phyloP scores from a whole-genome alignment of 2,797 vertebrate species.

The Diglossa cyanea region DNA sequence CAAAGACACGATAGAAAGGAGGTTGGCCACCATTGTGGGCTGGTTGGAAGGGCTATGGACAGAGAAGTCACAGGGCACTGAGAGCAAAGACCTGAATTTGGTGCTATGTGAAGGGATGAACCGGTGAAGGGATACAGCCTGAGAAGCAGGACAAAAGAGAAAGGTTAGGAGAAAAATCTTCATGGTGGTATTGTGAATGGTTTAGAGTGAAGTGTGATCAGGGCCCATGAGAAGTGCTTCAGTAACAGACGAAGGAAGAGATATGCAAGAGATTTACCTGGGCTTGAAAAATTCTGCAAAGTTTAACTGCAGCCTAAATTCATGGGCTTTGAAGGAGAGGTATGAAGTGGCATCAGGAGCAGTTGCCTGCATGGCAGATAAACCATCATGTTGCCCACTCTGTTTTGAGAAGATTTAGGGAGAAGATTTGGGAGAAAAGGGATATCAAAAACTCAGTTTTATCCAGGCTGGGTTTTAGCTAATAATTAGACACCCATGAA shows the following conservation, averaged over 20 bases:
- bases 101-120: not conserved
- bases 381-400: fast-evolving
- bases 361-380: not conserved
- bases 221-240: not conserved
- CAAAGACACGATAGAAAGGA: not conserved
- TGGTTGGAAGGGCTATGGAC: not conserved
- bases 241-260: not conserved
- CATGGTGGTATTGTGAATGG: fast-evolving
- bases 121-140: not conserved
- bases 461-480: not conserved
- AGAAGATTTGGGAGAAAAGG: not conserved
- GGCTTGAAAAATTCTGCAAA: not conserved
- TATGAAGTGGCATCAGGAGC: not conserved
- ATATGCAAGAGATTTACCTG: not conserved
- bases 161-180: not conserved
- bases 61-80: not conserved
- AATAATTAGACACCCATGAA: not conserved
- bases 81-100: not conserved
- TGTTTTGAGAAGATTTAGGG: not conserved
- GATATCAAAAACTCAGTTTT: not conserved
- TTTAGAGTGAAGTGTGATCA: not conserved
- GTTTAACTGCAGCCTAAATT: not conserved
- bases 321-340: not conserved
- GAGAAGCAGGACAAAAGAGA: not conserved
- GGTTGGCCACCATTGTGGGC: not conserved